Conservation (phyloP, 2,888 invertebrate genomes). For the Papilio protenor region DNA sequence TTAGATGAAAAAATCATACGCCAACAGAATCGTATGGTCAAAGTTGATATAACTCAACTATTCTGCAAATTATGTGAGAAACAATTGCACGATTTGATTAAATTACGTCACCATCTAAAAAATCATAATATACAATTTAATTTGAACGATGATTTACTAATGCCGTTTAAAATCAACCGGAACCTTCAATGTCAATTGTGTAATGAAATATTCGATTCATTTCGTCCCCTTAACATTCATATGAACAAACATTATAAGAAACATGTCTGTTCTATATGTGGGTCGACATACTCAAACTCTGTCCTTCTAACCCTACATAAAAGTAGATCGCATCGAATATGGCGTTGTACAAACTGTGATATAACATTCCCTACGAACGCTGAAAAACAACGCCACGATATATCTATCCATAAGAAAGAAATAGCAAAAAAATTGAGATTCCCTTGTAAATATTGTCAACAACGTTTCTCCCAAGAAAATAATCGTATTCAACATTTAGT, state of each 20-base stretch:
- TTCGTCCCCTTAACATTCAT: constrained; percentile 71
- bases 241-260: constrained; percentile 75
- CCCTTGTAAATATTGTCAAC: constrained; percentile 65
- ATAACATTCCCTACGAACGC: constrained; percentile 55
- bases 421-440: constrained; percentile 62
- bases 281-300: constrained; percentile 70
- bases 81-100: constrained; percentile 52
- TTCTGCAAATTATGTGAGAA: constrained; percentile 65
- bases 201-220: constrained; percentile 59
- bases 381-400: constrained; percentile 59
- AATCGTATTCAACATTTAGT: constrained; percentile 61
- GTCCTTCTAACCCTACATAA: constrained; percentile 72
- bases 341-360: constrained; percentile 62
- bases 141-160: constrained; percentile 62
- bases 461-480: constrained; percentile 68
- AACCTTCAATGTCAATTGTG: constrained; percentile 70
- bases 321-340: constrained; percentile 60
- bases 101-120: constrained; percentile 60
- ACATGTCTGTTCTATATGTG: constrained; percentile 74
- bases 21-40: constrained; percentile 70
- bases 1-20: constrained; percentile 70
- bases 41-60: constrained; percentile 70
- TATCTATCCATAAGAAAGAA: constrained; percentile 52
- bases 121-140: constrained; percentile 59
- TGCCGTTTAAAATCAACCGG: constrained; percentile 68